These are phyloP conservation scores for Cryptosula pallasiana DNA, from an alignment of 2,888 invertebrate species.

Conservation along the genomic window DNA sequence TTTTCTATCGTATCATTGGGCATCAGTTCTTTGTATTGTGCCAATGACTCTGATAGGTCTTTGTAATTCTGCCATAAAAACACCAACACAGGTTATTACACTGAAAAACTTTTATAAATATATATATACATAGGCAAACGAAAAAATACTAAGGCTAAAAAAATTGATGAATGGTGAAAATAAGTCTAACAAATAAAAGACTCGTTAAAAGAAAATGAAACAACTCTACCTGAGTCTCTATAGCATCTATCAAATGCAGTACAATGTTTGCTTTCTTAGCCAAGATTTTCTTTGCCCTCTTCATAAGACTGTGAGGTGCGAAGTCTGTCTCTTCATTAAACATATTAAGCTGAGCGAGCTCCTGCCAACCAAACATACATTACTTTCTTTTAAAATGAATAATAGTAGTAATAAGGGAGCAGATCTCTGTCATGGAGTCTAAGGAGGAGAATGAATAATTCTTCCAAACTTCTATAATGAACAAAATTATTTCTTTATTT, in stretches of 20 bases:
- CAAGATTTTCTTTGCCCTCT: neutral
- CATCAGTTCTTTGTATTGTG: neutral
- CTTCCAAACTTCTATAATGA: too few relatives aligned
- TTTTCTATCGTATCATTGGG: neutral
- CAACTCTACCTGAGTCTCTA: neutral
- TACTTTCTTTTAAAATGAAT: too few relatives aligned
- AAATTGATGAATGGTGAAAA: too few relatives aligned
- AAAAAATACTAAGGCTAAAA: too few relatives aligned
- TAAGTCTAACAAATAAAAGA: neutral
- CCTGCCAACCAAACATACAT: too few relatives aligned
- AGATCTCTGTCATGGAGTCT: too few relatives aligned
- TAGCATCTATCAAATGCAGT: neutral
- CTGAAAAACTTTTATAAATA: too few relatives aligned
- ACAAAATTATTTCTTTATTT: too few relatives aligned
- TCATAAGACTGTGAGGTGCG: neutral
- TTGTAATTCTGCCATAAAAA: slow-evolving; percentile 13
- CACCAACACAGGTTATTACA: too few relatives aligned
- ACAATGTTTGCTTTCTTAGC: slow-evolving; percentile 18
- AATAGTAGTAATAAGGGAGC: too few relatives aligned
- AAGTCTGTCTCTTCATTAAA: neutral
- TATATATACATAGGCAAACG: too few relatives aligned
- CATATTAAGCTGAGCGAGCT: neutral
- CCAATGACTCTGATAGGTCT: slow-evolving; percentile 2
- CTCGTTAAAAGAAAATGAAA: neutral
- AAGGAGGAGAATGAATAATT: too few relatives aligned